phyloP scores from a whole-genome alignment of 2,888 invertebrate genomes.

The Nasonia oneida region DNA sequence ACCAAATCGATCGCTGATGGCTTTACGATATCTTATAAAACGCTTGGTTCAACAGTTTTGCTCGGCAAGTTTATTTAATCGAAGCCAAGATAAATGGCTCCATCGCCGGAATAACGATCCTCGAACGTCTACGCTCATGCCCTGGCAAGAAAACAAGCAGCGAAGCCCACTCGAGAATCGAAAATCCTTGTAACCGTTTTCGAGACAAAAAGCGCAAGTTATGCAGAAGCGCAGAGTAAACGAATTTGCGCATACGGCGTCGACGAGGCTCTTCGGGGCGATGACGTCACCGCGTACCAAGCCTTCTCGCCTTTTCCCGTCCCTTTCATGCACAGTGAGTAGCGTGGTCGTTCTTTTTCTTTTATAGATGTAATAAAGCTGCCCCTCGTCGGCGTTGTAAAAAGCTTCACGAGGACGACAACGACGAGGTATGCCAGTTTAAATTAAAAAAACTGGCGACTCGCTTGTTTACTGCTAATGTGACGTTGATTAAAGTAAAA shows the following conservation, averaged over 20 bases:
- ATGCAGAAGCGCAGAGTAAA: neutral
- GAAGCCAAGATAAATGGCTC: neutral
- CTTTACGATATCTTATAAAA: neutral
- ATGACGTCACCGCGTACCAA: neutral
- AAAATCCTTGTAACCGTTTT: conserved; percentile 21
- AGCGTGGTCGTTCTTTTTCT: neutral
- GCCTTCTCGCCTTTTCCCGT: neutral
- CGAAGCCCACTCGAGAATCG: neutral
- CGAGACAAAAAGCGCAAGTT: neutral
- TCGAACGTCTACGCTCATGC: neutral
- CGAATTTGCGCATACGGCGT: neutral
- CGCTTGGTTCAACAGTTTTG: neutral
- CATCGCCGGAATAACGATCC: neutral
- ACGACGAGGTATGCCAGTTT: neutral
- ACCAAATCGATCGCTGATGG: neutral
- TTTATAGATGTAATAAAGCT: conserved; percentile 11
- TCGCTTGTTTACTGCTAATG: neutral
- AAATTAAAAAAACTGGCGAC: neutral
- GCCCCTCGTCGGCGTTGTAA: neutral
- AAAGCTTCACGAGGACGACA: conserved; percentile 11
- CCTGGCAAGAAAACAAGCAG: neutral
- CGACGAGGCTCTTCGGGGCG: neutral
- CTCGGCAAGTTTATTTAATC: neutral
- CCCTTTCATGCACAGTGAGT: neutral
- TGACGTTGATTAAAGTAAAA: neutral